Base-by-base conservation (phyloP, 2,888 invertebrate species). In the Phalangium opilio region DNA sequence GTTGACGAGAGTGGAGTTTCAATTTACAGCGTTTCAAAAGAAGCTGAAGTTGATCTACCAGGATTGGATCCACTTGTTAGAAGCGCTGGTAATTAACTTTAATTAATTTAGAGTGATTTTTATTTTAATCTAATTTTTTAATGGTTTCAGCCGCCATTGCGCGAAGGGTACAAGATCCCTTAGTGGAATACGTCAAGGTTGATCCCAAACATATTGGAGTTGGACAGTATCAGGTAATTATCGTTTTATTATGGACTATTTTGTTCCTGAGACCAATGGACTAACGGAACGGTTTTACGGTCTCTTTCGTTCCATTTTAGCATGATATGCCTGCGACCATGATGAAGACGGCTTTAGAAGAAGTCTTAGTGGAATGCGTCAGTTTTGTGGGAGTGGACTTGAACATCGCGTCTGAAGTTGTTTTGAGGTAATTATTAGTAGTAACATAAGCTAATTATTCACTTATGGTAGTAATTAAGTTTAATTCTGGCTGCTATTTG, bases 371-470 rank as follows among this genome's bases (percentile, higher is more conserved):
- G 41, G 89, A 90, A 62, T 83, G 86, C 58, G 91, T 91, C 15
- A 90, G 89, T 67, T 83, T 85, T 66, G 87, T 90, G 0, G 93
- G 93, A 1, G 87, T 89, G 0, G 89, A 93, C 63, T 66, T 91
- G 8, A 93, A 93, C 62, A 83, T 83, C 0, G 81, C 86, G 1
- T 85, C 87, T 15, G 75, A 79, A 45, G 79, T 80, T 57, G 74
- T 91, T 50, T 68, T 93, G 3, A 79, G 78, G 83, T 82, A 65
- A 60, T 63, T 27, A n/a, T 34, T 11, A 12, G n/a, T 34, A 11
- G 1, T 12, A 12, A 12, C 34, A 12, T 2, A n/a, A 34, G 11
- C n/a, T 1, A 34, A 12, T 34, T 34, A 34, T 12, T n/a, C 11
- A 11, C n/a, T 34, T 34, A 34, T 34, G 34, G n/a, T 34, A 34